phyloP scores from a whole-genome alignment of 2,797 vertebrate species.

The Octomys mimax region DNA sequence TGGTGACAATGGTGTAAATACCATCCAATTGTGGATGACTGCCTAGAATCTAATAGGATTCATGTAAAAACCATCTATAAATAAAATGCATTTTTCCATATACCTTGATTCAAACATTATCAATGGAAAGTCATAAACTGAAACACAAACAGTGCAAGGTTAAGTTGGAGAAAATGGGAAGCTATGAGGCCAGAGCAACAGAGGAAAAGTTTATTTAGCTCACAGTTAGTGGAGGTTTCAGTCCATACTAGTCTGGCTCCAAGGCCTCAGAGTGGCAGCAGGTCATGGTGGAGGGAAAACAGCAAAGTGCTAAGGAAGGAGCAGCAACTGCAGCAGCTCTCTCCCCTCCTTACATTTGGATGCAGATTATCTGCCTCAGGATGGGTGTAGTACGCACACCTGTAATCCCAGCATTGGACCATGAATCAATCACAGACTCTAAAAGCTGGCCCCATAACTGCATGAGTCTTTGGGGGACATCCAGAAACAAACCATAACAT shows the following conservation, averaged over 20 bases:
- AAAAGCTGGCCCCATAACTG: neutral
- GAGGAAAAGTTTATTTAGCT: neutral
- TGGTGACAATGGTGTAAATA: neutral
- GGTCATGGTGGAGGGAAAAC: neutral
- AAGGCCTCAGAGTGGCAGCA: neutral
- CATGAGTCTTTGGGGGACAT: neutral
- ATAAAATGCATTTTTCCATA: slow-evolving; percentile 6
- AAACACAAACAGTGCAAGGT: neutral
- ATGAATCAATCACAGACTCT: neutral
- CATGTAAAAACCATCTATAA: neutral
- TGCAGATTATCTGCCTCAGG: neutral
- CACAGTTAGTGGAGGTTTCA: neutral
- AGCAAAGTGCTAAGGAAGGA: neutral
- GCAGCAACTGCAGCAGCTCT: neutral
- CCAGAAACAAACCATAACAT: neutral
- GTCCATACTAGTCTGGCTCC: neutral
- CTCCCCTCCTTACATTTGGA: neutral
- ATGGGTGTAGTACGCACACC: neutral
- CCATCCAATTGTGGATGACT: neutral
- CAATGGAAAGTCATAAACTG: neutral
- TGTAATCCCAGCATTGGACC: neutral
- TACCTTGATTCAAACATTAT: neutral
- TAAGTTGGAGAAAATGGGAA: neutral
- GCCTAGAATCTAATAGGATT: accelerated
- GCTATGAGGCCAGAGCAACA: neutral